Conservation (phyloP, 2,113 vertebrate species). For the Cranoglanis bouderius region DNA sequence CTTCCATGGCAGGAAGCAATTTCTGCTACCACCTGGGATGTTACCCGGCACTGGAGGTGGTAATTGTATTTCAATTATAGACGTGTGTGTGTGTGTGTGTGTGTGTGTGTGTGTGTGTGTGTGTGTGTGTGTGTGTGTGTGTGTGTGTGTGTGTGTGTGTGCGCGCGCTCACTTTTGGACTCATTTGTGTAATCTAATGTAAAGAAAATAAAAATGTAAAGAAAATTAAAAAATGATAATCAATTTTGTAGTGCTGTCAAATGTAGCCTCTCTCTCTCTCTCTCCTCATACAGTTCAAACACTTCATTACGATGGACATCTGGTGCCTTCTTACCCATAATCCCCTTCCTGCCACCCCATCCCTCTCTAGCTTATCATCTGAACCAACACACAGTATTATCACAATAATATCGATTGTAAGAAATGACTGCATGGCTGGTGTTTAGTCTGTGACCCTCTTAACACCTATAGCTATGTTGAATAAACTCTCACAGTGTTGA, state of each 20-base stretch:
- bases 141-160: not conserved
- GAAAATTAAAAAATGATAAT: not conserved
- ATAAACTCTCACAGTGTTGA: not conserved
- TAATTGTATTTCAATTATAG: constrained; percentile 58
- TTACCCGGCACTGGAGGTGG: constrained; percentile 50
- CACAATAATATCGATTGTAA: not conserved
- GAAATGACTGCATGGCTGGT: not conserved
- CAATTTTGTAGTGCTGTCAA: not conserved
- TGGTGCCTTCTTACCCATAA: constrained; percentile 43
- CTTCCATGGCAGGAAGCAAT: constrained; percentile 40
- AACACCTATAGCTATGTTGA: not conserved
- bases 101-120: constrained; percentile 19
- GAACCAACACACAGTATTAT: not conserved
- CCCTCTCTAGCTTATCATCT: not conserved
- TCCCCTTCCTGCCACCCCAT: not conserved
- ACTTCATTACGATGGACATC: constrained; percentile 42
- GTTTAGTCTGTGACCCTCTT: not conserved
- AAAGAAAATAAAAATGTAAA: not conserved
- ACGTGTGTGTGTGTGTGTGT: constrained; percentile 10
- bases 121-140: constrained; percentile 11
- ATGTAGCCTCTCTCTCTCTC: not conserved
- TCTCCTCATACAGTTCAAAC: constrained; percentile 13
- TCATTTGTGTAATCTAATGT: not conserved
- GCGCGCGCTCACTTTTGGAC: not conserved
- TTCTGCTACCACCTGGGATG: constrained; percentile 54